Evolutionary conservation across 2,113 vertebrate species (phyloP).

Genomic region (Spheniscus mendiculus): DNA sequence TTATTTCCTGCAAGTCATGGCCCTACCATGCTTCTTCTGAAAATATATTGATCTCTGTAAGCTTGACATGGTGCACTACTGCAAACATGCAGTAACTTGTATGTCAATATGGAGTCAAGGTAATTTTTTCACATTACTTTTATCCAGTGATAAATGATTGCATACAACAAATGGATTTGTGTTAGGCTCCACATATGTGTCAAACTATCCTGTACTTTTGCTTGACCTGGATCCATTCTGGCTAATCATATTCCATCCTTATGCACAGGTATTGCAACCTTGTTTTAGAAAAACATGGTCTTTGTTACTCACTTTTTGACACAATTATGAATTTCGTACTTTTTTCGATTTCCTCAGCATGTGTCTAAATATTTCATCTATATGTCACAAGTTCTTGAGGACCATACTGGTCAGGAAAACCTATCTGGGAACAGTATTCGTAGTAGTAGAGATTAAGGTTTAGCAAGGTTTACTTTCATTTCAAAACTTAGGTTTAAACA

Average conservation of each 20-base stretch:
- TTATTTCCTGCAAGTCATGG: background rate
- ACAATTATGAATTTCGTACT: too few relatives aligned
- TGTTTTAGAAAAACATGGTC: background rate
- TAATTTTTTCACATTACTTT: background rate
- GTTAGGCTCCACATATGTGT: background rate
- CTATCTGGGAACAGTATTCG: background rate
- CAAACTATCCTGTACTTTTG: background rate
- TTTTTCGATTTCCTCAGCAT: background rate
- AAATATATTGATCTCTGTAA: background rate
- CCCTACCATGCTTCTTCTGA: background rate
- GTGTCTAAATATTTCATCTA: background rate
- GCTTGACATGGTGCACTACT: background rate
- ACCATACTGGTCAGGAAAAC: background rate
- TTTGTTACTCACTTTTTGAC: background rate
- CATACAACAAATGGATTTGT: background rate
- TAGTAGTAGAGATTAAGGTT: background rate
- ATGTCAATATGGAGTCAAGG: background rate
- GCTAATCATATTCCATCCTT: background rate
- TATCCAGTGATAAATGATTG: background rate
- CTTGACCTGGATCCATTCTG: background rate
- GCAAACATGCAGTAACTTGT: accelerated
- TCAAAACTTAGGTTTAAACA: background rate
- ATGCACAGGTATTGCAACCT: background rate
- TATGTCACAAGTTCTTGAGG: background rate
- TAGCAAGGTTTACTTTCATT: background rate